A percentile compares a stretch with the other conserved stretches of the same genome.
Conservation (phyloP, 2,113 vertebrate genomes). For the Hemibagrus wyckioides region DNA sequence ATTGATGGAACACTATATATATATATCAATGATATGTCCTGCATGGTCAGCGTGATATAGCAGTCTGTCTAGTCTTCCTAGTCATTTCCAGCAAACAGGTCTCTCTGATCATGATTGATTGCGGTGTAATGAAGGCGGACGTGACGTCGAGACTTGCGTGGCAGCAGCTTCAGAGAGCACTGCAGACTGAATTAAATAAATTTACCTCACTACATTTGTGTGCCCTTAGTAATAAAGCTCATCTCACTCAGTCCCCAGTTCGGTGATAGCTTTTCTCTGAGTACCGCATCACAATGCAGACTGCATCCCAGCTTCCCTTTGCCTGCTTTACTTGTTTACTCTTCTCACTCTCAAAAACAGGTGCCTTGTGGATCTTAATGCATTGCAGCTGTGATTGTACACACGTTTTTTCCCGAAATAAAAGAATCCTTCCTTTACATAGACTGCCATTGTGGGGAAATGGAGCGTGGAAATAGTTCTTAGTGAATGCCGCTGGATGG, state of each 20-base stretch:
- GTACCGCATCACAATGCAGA: constrained; percentile 61
- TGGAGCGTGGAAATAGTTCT: constrained; percentile 5
- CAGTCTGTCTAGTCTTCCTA: constrained; percentile 31
- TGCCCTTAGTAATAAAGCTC: constrained; percentile 61
- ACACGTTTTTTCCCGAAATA: neutral
- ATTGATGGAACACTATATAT: neutral
- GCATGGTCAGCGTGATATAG: constrained; percentile 45
- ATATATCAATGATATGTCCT: neutral
- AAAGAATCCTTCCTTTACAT: constrained; percentile 14
- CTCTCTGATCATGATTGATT: constrained; percentile 64
- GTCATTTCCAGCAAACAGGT: constrained; percentile 50
- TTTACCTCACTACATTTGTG: constrained; percentile 60
- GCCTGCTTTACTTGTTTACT: constrained; percentile 50
- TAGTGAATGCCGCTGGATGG: neutral
- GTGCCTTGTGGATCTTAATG: constrained; percentile 63
- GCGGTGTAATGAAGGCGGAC: constrained; percentile 57
- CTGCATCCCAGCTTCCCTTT: constrained; percentile 59
- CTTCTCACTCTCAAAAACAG: constrained; percentile 54
- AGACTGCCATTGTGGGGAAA: constrained; percentile 4
- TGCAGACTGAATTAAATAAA: constrained; percentile 57
- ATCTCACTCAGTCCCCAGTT: constrained; percentile 56
- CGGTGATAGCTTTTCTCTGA: constrained; percentile 57
- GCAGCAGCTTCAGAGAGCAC: constrained; percentile 59
- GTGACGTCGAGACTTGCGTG: constrained; percentile 52
- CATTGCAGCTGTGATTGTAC: constrained; percentile 41